Percentiles rank a stretch among this genome's conserved stretches.
Evolutionary conservation across 1,140 invertebrate genomes (phyloP).

Genomic region (Hypothenemus hampei): DNA sequence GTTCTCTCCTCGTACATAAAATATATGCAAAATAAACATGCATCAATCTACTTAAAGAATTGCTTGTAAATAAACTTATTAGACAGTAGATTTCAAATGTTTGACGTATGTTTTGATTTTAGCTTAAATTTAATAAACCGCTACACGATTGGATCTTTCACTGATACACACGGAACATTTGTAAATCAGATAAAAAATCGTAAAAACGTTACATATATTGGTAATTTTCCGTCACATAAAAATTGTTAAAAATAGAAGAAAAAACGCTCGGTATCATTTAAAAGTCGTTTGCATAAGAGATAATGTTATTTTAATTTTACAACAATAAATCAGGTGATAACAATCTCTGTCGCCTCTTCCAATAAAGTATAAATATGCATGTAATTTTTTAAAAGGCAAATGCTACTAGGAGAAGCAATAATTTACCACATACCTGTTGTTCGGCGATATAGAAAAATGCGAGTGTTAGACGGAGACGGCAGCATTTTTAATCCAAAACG

Average conservation of each 20-base stretch:
- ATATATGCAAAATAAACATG: slow-evolving; percentile 2
- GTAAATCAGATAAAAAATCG: background rate
- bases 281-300: slow-evolving; percentile 12
- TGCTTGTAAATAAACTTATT: slow-evolving; percentile 2
- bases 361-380: slow-evolving; percentile 40
- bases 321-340: slow-evolving; percentile 34
- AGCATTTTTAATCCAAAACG: slow-evolving; percentile 43
- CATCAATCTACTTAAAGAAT: slow-evolving; percentile 3
- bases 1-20: too few relatives aligned
- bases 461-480: slow-evolving; percentile 24
- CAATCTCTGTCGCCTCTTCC: slow-evolving; percentile 33
- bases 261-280: slow-evolving; percentile 13
- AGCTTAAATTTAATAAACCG: slow-evolving; percentile 9
- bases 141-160: slow-evolving; percentile 14
- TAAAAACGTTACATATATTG: background rate
- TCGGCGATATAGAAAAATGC: slow-evolving; percentile 42
- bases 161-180: background rate
- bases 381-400: slow-evolving; percentile 37
- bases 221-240: background rate
- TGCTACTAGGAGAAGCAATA: slow-evolving; percentile 36
- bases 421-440: slow-evolving; percentile 42
- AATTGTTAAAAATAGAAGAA: slow-evolving; percentile 8
- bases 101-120: slow-evolving; percentile 12
- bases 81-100: slow-evolving; percentile 6
- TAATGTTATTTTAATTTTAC: slow-evolving; percentile 29